Conservation (phyloP, 2,113 vertebrate genomes). For the Seriola aureovittata region DNA sequence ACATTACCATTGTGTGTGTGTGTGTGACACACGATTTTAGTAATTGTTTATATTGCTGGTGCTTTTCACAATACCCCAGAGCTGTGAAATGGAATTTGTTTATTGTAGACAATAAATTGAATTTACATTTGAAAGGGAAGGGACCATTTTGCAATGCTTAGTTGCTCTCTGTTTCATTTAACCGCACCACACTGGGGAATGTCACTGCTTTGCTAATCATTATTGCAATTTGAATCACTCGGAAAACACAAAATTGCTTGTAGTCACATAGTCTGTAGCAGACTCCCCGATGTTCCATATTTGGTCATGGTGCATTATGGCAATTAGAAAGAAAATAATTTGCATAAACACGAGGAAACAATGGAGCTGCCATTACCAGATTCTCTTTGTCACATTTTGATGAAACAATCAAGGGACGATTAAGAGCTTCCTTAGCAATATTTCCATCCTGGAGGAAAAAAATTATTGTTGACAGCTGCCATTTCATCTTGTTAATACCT, state of each 20-base stretch:
- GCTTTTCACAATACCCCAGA: neutral
- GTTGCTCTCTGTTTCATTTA: slow-evolving; percentile 34
- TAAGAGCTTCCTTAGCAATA: neutral
- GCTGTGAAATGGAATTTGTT: slow-evolving; percentile 19
- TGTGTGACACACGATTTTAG: neutral
- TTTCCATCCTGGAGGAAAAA: neutral
- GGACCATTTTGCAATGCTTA: slow-evolving; percentile 15
- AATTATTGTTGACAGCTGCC: neutral
- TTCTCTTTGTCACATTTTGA: slow-evolving; percentile 22
- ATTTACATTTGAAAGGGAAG: slow-evolving; percentile 54
- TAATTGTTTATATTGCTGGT: slow-evolving; percentile 6
- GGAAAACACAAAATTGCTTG: slow-evolving; percentile 21
- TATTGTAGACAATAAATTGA: slow-evolving; percentile 29
- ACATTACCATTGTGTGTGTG: neutral
- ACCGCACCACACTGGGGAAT: slow-evolving; percentile 2
- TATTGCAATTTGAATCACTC: slow-evolving; percentile 25
- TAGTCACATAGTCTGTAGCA: slow-evolving; percentile 1
- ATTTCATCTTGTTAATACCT: slow-evolving; percentile 8
- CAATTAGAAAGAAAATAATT: slow-evolving; percentile 24
- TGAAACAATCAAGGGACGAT: neutral
- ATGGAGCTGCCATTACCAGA: neutral
- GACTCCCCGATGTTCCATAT: slow-evolving; percentile 28
- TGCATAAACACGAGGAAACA: slow-evolving; percentile 18
- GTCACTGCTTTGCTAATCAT: slow-evolving; percentile 27
- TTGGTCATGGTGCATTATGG: slow-evolving; percentile 14